Evolutionary conservation across 2,113 vertebrate genomes (phyloP).

Genomic region (Perccottus glenii): DNA sequence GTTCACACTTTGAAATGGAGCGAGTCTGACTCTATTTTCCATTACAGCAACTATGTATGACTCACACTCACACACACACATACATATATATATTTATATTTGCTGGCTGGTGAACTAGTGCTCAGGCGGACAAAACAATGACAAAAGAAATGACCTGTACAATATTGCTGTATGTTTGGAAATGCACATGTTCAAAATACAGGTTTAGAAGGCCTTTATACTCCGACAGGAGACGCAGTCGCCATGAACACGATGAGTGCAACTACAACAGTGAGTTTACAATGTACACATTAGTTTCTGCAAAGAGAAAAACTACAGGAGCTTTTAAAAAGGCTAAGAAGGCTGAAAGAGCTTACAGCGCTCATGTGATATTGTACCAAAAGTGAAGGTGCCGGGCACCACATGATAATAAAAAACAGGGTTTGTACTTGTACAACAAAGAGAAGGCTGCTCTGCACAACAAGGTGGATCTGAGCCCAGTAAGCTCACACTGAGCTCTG

Average conservation of each 20-base stretch:
- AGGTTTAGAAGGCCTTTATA: constrained; percentile 73
- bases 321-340: constrained; percentile 28
- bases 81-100: constrained; percentile 21
- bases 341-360: constrained; percentile 54
- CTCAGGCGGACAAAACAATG: constrained; percentile 69
- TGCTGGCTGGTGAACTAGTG: constrained; percentile 79
- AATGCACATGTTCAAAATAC: constrained; percentile 65
- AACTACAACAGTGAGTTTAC: constrained; percentile 53
- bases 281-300: constrained; percentile 46
- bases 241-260: too few relatives aligned
- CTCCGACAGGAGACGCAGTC: constrained; percentile 55
- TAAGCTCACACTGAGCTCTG: constrained; percentile 33
- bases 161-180: constrained; percentile 81
- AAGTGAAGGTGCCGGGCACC: constrained; percentile 47
- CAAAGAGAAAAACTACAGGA: constrained; percentile 54
- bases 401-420: constrained; percentile 25
- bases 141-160: constrained; percentile 72
- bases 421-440: constrained; percentile 40
- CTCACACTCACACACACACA: constrained; percentile 8
- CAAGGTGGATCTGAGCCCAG: too few relatives aligned
- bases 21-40: constrained; percentile 69
- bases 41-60: constrained; percentile 50
- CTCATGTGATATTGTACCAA: constrained; percentile 59
- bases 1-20: constrained; percentile 60
- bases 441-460: constrained; percentile 13